These are phyloP conservation scores for Tortricodes alternella DNA, from an alignment of 2,888 invertebrate genomes.

Conservation along the genomic window DNA sequence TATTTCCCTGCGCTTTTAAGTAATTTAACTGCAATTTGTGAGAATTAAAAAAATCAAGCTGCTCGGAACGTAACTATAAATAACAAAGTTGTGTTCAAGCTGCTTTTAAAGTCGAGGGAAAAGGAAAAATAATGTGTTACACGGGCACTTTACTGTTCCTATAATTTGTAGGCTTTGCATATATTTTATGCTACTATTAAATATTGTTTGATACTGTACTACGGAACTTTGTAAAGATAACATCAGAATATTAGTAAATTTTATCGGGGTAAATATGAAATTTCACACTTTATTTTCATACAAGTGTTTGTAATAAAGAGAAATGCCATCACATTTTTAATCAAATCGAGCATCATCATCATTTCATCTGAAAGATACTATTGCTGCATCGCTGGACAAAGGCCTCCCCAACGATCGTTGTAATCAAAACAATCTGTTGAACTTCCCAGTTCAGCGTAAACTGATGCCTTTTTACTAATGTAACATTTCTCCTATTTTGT, in stretches of 20 bases:
- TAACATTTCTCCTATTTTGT: no score
- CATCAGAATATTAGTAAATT: background rate
- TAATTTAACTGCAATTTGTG: background rate
- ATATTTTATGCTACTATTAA: conserved; percentile 14
- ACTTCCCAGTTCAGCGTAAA: no score
- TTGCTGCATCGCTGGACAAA: no score
- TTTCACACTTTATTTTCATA: no score
- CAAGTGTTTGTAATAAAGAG: no score
- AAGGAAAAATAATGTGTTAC: conserved; percentile 11
- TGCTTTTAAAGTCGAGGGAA: conserved; percentile 2
- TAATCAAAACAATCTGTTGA: no score
- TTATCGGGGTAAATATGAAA: background rate
- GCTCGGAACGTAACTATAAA: conserved; percentile 9
- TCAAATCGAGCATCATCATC: no score
- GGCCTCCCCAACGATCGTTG: no score
- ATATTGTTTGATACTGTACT: conserved; percentile 11
- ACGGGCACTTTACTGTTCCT: conserved; percentile 2
- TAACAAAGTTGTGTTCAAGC: conserved; percentile 20
- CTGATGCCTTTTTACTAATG: no score
- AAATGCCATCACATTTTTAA: no score
- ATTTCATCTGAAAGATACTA: no score
- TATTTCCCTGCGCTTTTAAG: background rate
- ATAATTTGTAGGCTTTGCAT: conserved; percentile 20
- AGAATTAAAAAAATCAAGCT: background rate
- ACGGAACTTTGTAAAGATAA: background rate